Evolutionary conservation across 2,113 vertebrate genomes (phyloP).

Genomic region (Phyllostomus discolor): DNA sequence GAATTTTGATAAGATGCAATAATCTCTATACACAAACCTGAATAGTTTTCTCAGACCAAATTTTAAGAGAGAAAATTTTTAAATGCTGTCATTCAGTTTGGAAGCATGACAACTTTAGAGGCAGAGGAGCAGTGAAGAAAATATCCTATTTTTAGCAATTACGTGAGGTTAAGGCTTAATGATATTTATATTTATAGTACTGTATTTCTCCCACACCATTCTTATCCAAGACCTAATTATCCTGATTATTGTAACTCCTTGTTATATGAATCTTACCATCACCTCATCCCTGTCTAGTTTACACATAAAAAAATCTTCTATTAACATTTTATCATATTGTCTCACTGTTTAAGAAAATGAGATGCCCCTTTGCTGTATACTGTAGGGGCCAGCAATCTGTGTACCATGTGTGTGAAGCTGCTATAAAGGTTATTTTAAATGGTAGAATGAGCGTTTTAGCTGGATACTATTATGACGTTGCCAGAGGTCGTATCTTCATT

Average conservation of each 20-base stretch:
- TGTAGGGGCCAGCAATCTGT: not conserved
- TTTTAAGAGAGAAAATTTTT: not conserved
- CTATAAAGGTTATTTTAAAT: not conserved
- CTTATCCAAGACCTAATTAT: not conserved
- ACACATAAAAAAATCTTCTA: not conserved
- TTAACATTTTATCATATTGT: not conserved
- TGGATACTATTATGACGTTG: not conserved
- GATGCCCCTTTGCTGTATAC: not conserved
- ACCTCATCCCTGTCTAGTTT: not conserved
- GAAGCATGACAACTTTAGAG: not conserved
- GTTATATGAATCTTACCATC: not conserved
- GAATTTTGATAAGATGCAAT: not conserved
- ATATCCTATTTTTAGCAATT: not conserved
- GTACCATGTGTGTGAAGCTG: not conserved
- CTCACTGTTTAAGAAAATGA: not conserved
- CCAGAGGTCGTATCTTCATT: not conserved
- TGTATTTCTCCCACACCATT: not conserved
- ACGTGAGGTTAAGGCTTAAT: not conserved
- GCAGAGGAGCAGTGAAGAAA: not conserved
- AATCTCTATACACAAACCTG: not conserved
- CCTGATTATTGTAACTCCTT: not conserved
- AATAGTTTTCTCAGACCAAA: not conserved
- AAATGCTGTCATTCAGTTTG: not conserved
- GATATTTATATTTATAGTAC: not conserved
- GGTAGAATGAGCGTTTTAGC: not conserved